phyloP scores from a whole-genome alignment of 2,113 vertebrate genomes.

The Sapayoa aenigma region DNA sequence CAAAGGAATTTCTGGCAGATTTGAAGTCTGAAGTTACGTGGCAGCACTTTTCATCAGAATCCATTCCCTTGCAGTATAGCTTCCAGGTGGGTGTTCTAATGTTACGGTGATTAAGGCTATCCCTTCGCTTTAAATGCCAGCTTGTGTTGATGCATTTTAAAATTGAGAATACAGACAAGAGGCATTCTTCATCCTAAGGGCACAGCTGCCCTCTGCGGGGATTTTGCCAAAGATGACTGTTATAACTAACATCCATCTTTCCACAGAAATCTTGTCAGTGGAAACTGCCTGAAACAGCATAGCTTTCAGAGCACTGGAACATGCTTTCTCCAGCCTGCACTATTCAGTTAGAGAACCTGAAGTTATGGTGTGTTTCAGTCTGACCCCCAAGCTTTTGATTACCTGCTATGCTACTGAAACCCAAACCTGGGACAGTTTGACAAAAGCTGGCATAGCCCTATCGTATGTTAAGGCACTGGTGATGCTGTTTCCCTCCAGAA shows the following conservation, averaged over 20 bases:
- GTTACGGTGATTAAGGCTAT: not conserved
- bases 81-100: not conserved
- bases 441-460: not conserved
- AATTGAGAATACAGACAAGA: not conserved
- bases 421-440: not conserved
- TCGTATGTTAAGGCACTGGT: not conserved
- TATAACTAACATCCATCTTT: not conserved
- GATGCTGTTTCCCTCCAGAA: not conserved
- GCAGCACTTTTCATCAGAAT: conserved; percentile 1
- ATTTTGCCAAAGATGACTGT: not conserved
- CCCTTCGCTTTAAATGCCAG: conserved; percentile 11
- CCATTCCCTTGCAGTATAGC: not conserved
- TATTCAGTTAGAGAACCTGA: not conserved
- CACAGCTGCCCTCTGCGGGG: not conserved
- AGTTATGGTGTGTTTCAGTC: not conserved
- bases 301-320: not conserved
- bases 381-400: not conserved
- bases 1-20: conserved; percentile 6
- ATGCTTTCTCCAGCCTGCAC: not conserved
- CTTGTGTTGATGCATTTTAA: not conserved
- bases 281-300: not conserved
- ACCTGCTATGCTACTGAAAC: not conserved
- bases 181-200: not conserved
- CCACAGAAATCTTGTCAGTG: not conserved
- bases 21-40: not conserved